These are phyloP conservation scores for Zophobas morio DNA, from an alignment of 1,140 invertebrate genomes.

Conservation along the genomic window DNA sequence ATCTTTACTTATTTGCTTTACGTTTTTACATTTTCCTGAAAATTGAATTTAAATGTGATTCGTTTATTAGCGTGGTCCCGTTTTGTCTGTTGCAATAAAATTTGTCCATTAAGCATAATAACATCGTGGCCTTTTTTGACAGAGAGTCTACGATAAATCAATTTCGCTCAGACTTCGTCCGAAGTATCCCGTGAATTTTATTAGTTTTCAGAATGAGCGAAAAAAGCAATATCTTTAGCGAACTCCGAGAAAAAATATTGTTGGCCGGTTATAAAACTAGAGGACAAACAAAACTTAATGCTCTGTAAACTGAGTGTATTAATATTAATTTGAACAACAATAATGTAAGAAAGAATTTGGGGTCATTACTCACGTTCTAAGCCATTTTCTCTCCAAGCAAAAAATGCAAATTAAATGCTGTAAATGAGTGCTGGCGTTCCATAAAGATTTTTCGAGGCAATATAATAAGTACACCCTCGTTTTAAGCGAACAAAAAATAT, in stretches of 20 bases:
- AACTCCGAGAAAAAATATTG: conserved; percentile 10
- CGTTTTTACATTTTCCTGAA: conserved; percentile 30
- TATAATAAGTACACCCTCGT: conserved; percentile 23
- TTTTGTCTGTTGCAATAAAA: conserved; percentile 18
- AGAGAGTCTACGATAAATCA: conserved; percentile 19
- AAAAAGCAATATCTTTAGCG: conserved; percentile 24
- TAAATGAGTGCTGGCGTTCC: conserved; percentile 33
- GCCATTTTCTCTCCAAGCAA: conserved; percentile 12
- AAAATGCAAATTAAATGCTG: conserved; percentile 44
- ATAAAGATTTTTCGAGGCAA: conserved; percentile 33
- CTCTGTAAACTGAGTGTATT: conserved; percentile 6
- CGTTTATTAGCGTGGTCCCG: background rate
- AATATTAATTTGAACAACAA: conserved; percentile 28
- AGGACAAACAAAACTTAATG: conserved; percentile 13
- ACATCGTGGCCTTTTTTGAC: background rate
- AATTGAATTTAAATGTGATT: conserved; percentile 28
- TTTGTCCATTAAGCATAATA: conserved; percentile 10
- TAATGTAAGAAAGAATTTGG: conserved; percentile 15
- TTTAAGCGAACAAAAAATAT: conserved; percentile 30
- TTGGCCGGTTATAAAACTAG: conserved; percentile 15
- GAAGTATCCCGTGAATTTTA: conserved; percentile 27
- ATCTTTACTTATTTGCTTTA: conserved; percentile 27
- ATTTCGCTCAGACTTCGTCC: conserved; percentile 31
- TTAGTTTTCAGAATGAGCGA: conserved; percentile 12
- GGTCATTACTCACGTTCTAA: conserved; percentile 4